Percentiles rank a stretch among this genome's conserved stretches.
These are phyloP conservation scores for Heliconius ethilla DNA, from an alignment of 2,888 invertebrate genomes.

Conservation along the genomic window DNA sequence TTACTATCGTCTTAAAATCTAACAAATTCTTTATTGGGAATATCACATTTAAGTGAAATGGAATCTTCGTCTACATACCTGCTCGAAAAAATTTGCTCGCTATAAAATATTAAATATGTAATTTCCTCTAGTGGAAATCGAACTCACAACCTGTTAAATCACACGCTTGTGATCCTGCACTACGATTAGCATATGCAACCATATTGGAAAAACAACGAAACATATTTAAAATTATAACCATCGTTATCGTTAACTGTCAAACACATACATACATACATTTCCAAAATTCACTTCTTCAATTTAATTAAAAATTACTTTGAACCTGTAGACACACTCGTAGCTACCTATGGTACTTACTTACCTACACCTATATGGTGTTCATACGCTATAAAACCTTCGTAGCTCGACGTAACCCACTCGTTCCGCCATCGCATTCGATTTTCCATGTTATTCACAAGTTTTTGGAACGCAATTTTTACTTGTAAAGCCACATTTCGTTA, in stretches of 20 bases:
- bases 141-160: too few species aligned
- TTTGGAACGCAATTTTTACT: conserved; percentile 27
- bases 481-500: conserved; percentile 27
- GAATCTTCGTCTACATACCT: not conserved
- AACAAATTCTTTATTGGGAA: not conserved
- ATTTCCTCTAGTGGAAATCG: too few species aligned
- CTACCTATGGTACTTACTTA: conserved; percentile 4
- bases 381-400: not conserved
- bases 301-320: not conserved
- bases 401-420: conserved; percentile 35
- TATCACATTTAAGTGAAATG: not conserved
- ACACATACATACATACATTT: not conserved
- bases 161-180: too few species aligned
- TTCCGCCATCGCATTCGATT: conserved; percentile 40
- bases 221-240: not conserved
- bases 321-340: not conserved
- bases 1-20: too few species aligned
- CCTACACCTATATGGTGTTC: not conserved
- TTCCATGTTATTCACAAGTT: conserved; percentile 32
- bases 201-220: not conserved
- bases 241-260: not conserved
- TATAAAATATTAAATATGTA: too few species aligned
- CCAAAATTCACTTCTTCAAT: not conserved
- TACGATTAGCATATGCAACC: not conserved
- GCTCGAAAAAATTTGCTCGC: too few species aligned